Evolutionary conservation across 2,888 invertebrate genomes (phyloP).

Genomic region (Cheilosia urbana): DNA sequence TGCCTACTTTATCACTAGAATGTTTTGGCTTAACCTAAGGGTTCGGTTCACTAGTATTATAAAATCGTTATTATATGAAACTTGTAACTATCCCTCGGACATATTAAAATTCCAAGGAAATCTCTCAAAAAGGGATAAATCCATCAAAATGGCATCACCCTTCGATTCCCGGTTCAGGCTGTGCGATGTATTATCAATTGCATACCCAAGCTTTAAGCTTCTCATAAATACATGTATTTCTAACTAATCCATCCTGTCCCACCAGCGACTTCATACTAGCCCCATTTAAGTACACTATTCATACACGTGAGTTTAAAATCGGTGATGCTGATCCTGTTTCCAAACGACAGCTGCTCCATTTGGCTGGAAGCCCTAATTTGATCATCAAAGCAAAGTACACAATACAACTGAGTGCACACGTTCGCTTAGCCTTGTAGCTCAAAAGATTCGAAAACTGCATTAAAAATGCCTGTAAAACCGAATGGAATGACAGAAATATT

Average conservation of each 20-base stretch:
- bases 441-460: conserved; percentile 35
- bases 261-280: neutral
- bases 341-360: neutral
- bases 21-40: too few species aligned
- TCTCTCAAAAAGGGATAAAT: too few species aligned
- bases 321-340: conserved; percentile 3
- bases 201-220: too few species aligned
- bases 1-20: too few species aligned
- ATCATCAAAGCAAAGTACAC: conserved; percentile 6
- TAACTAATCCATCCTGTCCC: neutral
- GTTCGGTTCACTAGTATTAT: too few species aligned
- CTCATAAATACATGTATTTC: too few species aligned
- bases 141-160: too few species aligned
- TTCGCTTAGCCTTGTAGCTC: neutral
- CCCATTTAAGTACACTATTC: conserved; percentile 1
- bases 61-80: too few species aligned
- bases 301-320: conserved; percentile 1
- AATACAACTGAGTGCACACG: conserved; percentile 9
- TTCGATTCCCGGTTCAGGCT: too few species aligned
- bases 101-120: too few species aligned
- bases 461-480: conserved; percentile 40
- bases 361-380: conserved; percentile 13
- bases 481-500: conserved; percentile 26
- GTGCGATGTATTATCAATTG: too few species aligned
- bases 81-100: too few species aligned